Evolutionary conservation across 2,888 invertebrate genomes (phyloP).

Genomic region (Xylophagus ater): DNA sequence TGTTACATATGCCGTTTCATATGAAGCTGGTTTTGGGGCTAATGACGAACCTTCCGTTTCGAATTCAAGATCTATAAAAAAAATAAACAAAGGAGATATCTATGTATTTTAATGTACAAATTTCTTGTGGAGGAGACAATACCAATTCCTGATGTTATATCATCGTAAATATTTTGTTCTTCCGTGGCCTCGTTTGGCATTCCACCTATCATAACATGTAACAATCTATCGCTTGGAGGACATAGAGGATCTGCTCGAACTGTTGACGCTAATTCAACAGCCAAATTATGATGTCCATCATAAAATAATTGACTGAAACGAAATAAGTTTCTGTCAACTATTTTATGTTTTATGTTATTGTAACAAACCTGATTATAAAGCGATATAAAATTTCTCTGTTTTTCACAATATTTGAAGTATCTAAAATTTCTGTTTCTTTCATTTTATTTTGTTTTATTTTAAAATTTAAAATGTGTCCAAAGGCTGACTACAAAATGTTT

Average conservation of each 20-base stretch:
- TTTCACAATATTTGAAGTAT: slow-evolving; percentile 70
- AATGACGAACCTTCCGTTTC: slow-evolving; percentile 89
- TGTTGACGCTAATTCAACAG: slow-evolving; percentile 68
- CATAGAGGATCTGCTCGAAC: slow-evolving; percentile 89
- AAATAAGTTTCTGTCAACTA: background rate
- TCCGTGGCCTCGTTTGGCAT: slow-evolving; percentile 69
- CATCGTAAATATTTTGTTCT: slow-evolving; percentile 42
- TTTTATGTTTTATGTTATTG: background rate
- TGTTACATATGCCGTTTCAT: slow-evolving; percentile 98
- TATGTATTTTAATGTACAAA: background rate
- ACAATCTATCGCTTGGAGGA: slow-evolving; percentile 87
- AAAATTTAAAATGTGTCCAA: no score
- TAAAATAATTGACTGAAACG: slow-evolving; percentile 84
- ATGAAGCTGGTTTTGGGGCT: slow-evolving; percentile 92
- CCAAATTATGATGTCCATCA: slow-evolving; percentile 92
- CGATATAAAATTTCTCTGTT: slow-evolving; percentile 81
- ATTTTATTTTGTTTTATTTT: no score
- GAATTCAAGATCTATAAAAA: slow-evolving; percentile 71
- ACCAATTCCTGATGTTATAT: slow-evolving; percentile 33
- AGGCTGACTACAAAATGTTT: no score
- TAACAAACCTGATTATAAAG: slow-evolving; percentile 75
- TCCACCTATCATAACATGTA: slow-evolving; percentile 77
- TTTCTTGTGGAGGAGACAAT: background rate
- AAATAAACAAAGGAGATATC: slow-evolving; percentile 4
- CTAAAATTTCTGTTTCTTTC: slow-evolving; percentile 41